Conservation (phyloP, 2,113 vertebrate species). For the Indri indri region DNA sequence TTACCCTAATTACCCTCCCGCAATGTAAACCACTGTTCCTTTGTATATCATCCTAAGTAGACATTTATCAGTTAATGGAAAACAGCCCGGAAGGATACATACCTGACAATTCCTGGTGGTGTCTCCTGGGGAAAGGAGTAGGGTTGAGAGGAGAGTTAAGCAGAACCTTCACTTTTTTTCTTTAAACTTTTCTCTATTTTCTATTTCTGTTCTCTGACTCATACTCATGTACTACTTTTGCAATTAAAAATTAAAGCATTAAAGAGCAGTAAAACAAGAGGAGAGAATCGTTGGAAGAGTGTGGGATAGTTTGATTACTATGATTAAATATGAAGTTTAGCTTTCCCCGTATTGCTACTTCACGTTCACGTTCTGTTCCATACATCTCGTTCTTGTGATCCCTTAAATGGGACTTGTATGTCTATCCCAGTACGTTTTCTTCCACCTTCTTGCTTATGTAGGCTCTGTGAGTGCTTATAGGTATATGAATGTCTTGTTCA, state of each 20-base stretch:
- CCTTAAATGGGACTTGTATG: neutral
- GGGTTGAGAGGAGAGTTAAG: neutral
- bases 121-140: neutral
- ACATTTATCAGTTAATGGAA: neutral
- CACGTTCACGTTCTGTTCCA: neutral
- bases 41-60: neutral
- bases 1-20: neutral
- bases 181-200: neutral
- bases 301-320: neutral
- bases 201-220: neutral
- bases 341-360: neutral
- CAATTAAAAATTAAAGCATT: conserved; percentile 15
- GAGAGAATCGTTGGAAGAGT: neutral
- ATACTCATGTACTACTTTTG: neutral
- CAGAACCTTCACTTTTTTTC: neutral
- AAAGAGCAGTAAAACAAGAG: neutral
- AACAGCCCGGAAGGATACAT: neutral
- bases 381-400: neutral
- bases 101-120: neutral
- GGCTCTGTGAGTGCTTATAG: neutral
- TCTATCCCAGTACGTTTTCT: neutral
- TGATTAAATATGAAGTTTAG: neutral
- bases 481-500: neutral
- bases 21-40: neutral
- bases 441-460: neutral